Percentiles rank a stretch among this genome's conserved stretches.
phyloP scores from a whole-genome alignment of 37 sponge, comb jelly and placozoan genomes.

The Beroe forskalii region DNA sequence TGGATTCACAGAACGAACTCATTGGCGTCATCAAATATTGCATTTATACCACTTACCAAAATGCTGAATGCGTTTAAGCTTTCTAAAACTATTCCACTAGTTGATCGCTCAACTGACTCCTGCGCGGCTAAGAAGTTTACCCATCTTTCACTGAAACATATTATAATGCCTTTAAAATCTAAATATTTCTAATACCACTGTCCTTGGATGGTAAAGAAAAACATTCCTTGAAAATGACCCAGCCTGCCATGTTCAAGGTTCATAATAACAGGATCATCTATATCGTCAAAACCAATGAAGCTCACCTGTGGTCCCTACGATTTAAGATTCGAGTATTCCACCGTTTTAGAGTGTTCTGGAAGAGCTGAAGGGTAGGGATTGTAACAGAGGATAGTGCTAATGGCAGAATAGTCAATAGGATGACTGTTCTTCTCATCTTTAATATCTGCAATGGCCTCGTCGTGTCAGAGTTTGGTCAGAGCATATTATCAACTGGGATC shows the following conservation, averaged over 20 bases:
- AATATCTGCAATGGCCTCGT: too few relatives aligned
- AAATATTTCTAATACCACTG: too few relatives aligned
- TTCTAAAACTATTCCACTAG: not conserved
- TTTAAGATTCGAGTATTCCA: not conserved
- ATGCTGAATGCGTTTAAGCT: not conserved
- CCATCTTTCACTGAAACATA: conserved; percentile 27
- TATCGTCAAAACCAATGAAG: too few relatives aligned
- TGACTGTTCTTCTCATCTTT: not conserved
- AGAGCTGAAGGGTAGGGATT: not conserved
- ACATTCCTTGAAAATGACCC: too few relatives aligned
- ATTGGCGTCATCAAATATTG: too few relatives aligned
- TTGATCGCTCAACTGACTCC: not conserved
- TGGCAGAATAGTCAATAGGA: not conserved
- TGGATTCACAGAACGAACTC: too few relatives aligned
- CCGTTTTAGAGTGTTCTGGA: not conserved
- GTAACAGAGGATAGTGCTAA: not conserved
- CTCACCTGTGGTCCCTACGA: not conserved
- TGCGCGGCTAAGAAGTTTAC: not conserved
- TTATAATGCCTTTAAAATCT: too few relatives aligned
- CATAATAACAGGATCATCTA: too few relatives aligned
- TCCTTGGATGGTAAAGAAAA: too few relatives aligned
- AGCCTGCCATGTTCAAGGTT: too few relatives aligned
- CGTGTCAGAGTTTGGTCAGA: too few relatives aligned
- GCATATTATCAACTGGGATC: too few relatives aligned
- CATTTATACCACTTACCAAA: not conserved